phyloP scores from a whole-genome alignment of 1,140 invertebrate species.

The Drosophila tropicalis region DNA sequence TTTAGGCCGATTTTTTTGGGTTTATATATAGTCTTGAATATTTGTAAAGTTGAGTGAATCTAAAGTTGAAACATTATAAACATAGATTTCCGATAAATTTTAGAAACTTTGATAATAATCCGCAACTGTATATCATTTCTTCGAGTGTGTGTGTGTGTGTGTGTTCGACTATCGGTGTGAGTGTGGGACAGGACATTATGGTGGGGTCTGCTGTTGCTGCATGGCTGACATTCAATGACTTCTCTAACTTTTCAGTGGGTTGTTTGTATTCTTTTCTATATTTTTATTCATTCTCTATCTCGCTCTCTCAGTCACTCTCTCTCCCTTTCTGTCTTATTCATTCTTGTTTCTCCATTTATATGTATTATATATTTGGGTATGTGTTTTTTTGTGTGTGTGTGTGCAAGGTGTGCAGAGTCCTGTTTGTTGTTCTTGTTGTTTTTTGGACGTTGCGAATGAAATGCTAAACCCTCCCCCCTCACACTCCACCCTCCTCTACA shows the following conservation, averaged over 20 bases:
- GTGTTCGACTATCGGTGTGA: neutral
- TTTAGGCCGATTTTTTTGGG: no score
- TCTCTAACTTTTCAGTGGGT: slow-evolving; percentile 76
- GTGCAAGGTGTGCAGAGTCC: slow-evolving; percentile 20
- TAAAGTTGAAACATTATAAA: no score
- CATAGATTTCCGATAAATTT: neutral
- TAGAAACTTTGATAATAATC: no score
- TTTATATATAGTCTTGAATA: no score
- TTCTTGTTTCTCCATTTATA: neutral
- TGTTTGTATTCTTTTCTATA: slow-evolving; percentile 55
- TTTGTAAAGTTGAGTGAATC: no score
- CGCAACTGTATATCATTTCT: no score
- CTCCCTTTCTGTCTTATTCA: neutral
- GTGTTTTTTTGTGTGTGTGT: slow-evolving; percentile 27
- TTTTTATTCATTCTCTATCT: neutral
- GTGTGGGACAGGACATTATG: slow-evolving; percentile 5
- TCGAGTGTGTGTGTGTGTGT: neutral
- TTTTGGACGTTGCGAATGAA: slow-evolving; percentile 68
- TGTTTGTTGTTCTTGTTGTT: slow-evolving; percentile 52
- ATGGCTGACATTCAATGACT: slow-evolving; percentile 81
- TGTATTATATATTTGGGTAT: neutral
- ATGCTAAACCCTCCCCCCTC: slow-evolving; percentile 35
- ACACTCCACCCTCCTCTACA: neutral
- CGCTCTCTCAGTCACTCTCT: neutral
- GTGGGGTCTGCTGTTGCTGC: slow-evolving; percentile 46